Conservation (phyloP, 2,888 invertebrate genomes). For the Sesia bembeciformis region DNA sequence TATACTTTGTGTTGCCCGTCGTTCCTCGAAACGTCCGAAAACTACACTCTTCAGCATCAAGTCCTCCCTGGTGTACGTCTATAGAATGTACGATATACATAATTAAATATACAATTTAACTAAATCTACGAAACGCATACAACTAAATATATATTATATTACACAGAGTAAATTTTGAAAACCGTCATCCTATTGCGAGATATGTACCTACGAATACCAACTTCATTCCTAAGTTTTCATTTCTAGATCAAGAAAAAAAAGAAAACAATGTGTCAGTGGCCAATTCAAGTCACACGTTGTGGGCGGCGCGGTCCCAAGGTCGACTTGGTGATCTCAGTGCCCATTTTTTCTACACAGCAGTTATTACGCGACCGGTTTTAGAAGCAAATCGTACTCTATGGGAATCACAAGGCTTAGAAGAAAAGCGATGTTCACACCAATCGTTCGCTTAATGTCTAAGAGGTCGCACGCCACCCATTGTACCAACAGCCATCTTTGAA, state of each 20-base stretch:
- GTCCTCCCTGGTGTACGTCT: too few species aligned
- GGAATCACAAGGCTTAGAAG: constrained; percentile 16
- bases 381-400: constrained; percentile 19
- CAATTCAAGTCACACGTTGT: constrained; percentile 39
- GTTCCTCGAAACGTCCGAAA: too few species aligned
- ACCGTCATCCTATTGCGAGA: too few species aligned
- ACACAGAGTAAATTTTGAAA: too few species aligned
- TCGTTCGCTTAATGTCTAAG: constrained; percentile 24
- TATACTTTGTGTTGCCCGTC: too few species aligned
- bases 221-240: background rate
- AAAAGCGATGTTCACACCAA: constrained; percentile 15
- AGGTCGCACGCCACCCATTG: constrained; percentile 37
- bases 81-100: too few species aligned
- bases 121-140: too few species aligned
- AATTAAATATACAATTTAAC: too few species aligned
- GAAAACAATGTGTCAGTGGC: constrained; percentile 33
- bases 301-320: constrained; percentile 46
- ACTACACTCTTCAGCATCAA: too few species aligned
- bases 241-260: constrained; percentile 17
- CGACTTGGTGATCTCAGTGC: constrained; percentile 57
- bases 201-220: too few species aligned
- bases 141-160: too few species aligned
- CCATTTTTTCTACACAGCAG: constrained; percentile 39
- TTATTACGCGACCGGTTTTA: constrained; percentile 39
- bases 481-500: constrained; percentile 39